Percentiles rank a stretch among this genome's conserved stretches.
phyloP scores from a whole-genome alignment of 2,797 vertebrate species.

The Macrochelys suwanniensis region DNA sequence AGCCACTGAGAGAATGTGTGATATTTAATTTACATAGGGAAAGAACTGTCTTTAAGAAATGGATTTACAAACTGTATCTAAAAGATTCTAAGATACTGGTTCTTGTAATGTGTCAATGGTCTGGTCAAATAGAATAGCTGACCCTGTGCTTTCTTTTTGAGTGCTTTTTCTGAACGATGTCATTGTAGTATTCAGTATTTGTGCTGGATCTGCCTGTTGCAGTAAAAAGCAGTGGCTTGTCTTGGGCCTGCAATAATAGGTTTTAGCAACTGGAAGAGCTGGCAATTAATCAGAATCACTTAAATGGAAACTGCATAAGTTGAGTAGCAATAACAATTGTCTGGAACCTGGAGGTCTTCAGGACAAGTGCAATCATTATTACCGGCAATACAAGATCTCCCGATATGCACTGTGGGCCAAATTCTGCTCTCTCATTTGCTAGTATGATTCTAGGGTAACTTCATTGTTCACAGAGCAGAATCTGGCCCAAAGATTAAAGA shows the following conservation, averaged over 20 bases:
- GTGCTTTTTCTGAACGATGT: not conserved
- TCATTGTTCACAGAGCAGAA: not conserved
- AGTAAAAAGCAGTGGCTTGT: not conserved
- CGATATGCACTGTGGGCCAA: not conserved
- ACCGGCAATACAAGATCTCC: not conserved
- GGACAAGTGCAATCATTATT: not conserved
- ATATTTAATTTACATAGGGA: not conserved
- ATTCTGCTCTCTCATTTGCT: not conserved
- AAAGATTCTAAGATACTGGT: not conserved
- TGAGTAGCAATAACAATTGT: not conserved
- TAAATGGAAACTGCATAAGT: slow-evolving; percentile 3
- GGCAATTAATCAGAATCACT: slow-evolving; percentile 6
- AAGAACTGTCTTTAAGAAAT: not conserved
- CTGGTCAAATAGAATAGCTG: not conserved
- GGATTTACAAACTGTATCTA: not conserved
- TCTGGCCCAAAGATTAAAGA: not conserved
- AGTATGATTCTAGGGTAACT: not conserved
- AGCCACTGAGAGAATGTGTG: not conserved
- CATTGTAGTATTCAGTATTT: not conserved
- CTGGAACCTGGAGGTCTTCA: not conserved
- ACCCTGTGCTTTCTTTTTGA: not conserved
- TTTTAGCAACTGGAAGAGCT: slow-evolving; percentile 32
- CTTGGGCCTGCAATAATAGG: slow-evolving; percentile 3
- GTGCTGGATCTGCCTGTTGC: not conserved
- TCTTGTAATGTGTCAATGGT: not conserved